phyloP scores from a whole-genome alignment of 2,797 vertebrate species.

The Enteromius thamalakanensis region DNA sequence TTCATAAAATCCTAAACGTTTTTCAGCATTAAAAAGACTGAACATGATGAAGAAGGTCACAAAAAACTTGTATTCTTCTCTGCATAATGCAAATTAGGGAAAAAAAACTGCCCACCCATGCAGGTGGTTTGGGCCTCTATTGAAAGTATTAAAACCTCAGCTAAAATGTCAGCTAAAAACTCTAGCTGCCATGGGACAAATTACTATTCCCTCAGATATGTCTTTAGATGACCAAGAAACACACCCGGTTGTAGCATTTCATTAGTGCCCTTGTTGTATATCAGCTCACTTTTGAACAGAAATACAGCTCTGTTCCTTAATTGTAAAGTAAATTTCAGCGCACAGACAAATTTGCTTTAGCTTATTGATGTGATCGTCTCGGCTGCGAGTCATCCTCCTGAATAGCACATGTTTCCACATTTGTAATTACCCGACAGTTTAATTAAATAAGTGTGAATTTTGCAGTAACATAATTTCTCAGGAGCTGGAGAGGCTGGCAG shows the following conservation, averaged over 20 bases:
- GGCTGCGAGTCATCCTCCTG: not conserved
- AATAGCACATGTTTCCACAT: conserved; percentile 40
- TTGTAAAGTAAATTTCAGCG: conserved; percentile 2
- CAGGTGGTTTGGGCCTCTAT: not conserved
- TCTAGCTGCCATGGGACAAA: not conserved
- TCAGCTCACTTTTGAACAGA: not conserved
- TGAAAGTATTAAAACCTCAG: not conserved
- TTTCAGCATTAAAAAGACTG: not conserved
- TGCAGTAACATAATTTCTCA: conserved; percentile 35
- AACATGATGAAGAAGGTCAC: not conserved
- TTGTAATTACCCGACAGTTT: conserved; percentile 41
- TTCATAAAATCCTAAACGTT: not conserved
- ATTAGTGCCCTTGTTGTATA: not conserved
- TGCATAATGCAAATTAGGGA: not conserved
- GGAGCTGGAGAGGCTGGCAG: conserved; percentile 13
- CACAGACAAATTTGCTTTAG: not conserved
- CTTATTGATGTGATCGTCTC: conserved; percentile 6
- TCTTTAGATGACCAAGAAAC: not conserved
- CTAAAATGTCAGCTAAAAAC: not conserved
- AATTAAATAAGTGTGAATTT: conserved; percentile 51
- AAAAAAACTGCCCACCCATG: not conserved
- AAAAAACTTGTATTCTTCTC: not conserved
- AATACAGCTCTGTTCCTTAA: not conserved
- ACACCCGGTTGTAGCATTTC: not conserved
- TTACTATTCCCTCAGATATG: not conserved